Conservation (phyloP, 2,888 invertebrate genomes). For the Nephrocerus scutellatus region DNA sequence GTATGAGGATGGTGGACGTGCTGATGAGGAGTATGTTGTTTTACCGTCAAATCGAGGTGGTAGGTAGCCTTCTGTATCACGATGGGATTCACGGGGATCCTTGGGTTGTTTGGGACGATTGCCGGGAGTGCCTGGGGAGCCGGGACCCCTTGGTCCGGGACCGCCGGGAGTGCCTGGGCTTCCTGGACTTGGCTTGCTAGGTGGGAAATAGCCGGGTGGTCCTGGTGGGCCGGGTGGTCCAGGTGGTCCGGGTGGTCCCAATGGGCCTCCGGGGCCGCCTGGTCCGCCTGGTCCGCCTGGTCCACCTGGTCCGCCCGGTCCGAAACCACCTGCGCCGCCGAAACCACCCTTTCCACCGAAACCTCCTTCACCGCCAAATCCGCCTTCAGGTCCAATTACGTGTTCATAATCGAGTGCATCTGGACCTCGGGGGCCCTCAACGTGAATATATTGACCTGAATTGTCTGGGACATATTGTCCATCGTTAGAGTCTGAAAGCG, state of each 20-base stretch:
- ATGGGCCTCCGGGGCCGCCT: constrained; percentile 34
- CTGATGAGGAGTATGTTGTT: constrained; percentile 12
- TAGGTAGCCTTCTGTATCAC: constrained; percentile 40
- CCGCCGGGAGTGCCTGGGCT: constrained; percentile 34
- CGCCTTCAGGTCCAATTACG: constrained; percentile 40
- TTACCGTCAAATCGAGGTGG: constrained; percentile 38
- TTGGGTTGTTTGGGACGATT: constrained; percentile 13
- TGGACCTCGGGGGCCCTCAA: constrained; percentile 47
- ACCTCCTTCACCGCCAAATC: constrained; percentile 36
- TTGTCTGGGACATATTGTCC: constrained; percentile 44
- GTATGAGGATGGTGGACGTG: neutral
- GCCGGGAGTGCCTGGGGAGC: constrained; percentile 21
- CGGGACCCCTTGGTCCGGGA: constrained; percentile 20
- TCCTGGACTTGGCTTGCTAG: constrained; percentile 27
- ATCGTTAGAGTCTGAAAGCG: too few species aligned
- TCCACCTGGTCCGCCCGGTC: constrained; percentile 42
- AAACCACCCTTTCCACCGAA: constrained; percentile 32
- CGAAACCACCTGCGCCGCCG: constrained; percentile 29
- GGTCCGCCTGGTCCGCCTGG: constrained; percentile 37
- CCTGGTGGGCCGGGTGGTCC: constrained; percentile 38
- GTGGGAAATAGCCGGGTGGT: constrained; percentile 28
- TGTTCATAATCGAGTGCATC: constrained; percentile 41
- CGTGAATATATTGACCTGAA: constrained; percentile 42
- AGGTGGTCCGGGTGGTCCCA: constrained; percentile 30
- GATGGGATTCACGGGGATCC: constrained; percentile 38